A percentile compares a stretch with the other conserved stretches of the same genome.
Conservation (phyloP, 2,888 invertebrate genomes). For the Acanthosepion lycidas region DNA sequence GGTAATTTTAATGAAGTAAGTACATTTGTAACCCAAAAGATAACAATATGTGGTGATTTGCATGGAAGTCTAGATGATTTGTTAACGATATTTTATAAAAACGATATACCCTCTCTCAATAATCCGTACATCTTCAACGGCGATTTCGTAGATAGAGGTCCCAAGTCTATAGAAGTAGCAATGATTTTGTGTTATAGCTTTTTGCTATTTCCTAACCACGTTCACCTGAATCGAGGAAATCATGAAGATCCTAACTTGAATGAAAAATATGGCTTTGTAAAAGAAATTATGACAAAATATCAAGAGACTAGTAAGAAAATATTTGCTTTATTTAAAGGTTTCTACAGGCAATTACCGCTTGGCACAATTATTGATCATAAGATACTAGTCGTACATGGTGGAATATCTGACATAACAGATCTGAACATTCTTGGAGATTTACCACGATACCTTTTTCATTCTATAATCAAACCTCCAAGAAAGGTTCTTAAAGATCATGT, state of each 20-base stretch:
- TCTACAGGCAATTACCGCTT: constrained; percentile 88
- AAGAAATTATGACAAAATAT: constrained; percentile 84
- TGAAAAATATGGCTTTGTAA: constrained; percentile 91
- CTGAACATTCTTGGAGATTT: constrained; percentile 74
- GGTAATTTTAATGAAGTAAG: constrained; percentile 80
- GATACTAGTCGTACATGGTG: constrained; percentile 92
- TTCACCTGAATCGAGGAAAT: constrained; percentile 92
- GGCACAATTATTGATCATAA: constrained; percentile 92
- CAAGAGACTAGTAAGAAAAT: background rate
- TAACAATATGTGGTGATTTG: constrained; percentile 93
- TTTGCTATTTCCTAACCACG: constrained; percentile 87
- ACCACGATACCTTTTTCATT: background rate
- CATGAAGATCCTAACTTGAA: constrained; percentile 93
- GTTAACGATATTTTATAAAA: constrained; percentile 94
- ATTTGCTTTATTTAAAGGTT: background rate
- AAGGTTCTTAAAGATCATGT: background rate
- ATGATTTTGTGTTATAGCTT: constrained; percentile 86
- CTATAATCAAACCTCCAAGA: background rate
- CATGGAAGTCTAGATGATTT: constrained; percentile 95
- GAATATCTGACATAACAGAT: constrained; percentile 92
- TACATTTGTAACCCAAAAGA: constrained; percentile 89
- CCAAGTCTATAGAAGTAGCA: constrained; percentile 89
- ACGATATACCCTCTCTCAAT: constrained; percentile 91
- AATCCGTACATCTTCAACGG: constrained; percentile 96
- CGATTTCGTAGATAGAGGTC: constrained; percentile 94